Base-by-base conservation (phyloP, 2,888 invertebrate species). In the Lymantria dispar region DNA sequence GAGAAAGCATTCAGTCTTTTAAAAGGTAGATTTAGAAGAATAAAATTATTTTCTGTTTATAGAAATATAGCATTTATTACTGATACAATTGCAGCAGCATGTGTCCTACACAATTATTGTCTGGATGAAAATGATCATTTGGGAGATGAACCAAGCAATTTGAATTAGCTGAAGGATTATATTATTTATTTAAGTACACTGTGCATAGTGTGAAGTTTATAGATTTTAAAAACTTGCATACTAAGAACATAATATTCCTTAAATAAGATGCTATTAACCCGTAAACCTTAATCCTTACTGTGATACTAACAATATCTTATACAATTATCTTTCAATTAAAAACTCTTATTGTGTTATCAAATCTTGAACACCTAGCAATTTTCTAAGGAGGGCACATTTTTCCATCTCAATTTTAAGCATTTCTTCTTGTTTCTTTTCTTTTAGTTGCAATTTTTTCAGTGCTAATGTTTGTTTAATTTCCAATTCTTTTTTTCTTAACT, bases 21-120 rank as follows among this genome's bases (percentile, higher is more conserved):
- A 48, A 84, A 83, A 54, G 71, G 68, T 22, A 74, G 83, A 60
- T 85, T 85, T 65, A 60, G 71, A 50, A 67, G 85, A 60, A 68
- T 85, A 30, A 83, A 80, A 70, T 57, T 64, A 11, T 83, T 83
- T 63, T 74, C 76, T 49, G 81, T 80, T 2, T 85, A 85, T 58
- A 78, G 83, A 68, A 80, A 83, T 62, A 72, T 83, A 50, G 61
- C 74, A 47, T 85, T 84, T 64, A 82, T 85, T 49, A 83, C 80
- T 48, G 83, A 85, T 50, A 76, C 80, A 52, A 67, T 82, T 61
- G 83, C 82, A 42, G 83, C 83, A 46, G 81, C 85, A 49, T 85
- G 85, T 60, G 80, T 85, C 56, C 70, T 85, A 55, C 83, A 85
- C 56, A 85, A 85, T 60, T 83, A 81, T 65, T 84, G 83, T 60